phyloP scores from a whole-genome alignment of 2,113 vertebrate genomes.

The Fukomys damarensis region DNA sequence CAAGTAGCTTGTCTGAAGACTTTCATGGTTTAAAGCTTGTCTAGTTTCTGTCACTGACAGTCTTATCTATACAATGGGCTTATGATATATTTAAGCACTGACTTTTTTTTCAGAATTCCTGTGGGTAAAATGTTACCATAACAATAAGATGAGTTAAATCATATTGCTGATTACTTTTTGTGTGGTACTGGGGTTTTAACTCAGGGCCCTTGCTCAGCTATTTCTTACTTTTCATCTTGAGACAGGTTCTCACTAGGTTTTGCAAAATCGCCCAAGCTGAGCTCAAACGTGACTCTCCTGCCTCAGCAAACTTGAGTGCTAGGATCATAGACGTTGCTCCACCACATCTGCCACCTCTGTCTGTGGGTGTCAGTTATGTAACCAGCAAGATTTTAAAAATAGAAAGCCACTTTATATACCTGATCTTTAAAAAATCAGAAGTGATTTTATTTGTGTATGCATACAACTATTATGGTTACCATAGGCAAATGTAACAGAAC shows the following conservation, averaged over 20 bases:
- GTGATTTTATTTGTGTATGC: background rate
- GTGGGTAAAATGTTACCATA: background rate
- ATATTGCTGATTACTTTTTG: background rate
- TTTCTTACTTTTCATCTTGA: background rate
- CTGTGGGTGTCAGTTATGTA: background rate
- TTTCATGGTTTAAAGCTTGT: background rate
- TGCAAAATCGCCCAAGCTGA: background rate
- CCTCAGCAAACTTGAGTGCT: background rate
- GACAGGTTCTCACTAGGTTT: background rate
- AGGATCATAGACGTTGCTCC: background rate
- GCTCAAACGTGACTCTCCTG: background rate
- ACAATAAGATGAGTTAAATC: background rate
- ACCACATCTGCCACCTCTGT: background rate
- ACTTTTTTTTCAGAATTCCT: background rate
- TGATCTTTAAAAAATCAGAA: background rate
- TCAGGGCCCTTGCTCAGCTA: background rate
- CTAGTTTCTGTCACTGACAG: background rate
- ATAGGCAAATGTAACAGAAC: background rate
- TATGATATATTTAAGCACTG: no score
- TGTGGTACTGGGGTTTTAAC: background rate
- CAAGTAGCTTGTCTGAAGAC: background rate
- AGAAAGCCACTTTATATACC: background rate
- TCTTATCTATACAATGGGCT: background rate
- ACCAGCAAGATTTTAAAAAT: background rate
- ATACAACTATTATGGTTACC: background rate